Conservation (phyloP, 2,888 invertebrate species). For the Caenorhabditis uteleia region DNA sequence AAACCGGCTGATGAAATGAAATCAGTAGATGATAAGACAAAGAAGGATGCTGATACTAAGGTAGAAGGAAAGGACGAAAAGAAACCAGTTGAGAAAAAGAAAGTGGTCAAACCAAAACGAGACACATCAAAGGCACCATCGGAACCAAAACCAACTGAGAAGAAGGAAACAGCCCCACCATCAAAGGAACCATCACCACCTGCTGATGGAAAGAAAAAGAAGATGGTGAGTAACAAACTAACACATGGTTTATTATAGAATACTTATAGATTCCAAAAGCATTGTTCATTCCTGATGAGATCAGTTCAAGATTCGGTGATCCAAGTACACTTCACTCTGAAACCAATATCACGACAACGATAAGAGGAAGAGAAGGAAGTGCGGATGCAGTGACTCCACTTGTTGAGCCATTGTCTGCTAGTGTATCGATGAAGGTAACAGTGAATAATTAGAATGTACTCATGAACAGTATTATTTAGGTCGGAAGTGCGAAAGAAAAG, state of each 20-base stretch:
- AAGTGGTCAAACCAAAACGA: conserved; percentile 13
- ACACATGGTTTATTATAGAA: conserved; percentile 20
- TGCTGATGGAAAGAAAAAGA: conserved; percentile 3
- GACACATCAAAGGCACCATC: conserved; percentile 8
- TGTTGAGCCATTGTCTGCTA: conserved; percentile 45
- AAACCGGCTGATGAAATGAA: conserved; percentile 2
- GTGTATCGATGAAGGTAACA: conserved; percentile 48
- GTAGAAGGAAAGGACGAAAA: conserved; percentile 10
- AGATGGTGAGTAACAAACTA: background rate
- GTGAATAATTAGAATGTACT: background rate
- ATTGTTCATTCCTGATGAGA: conserved; percentile 66
- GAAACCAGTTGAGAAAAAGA: conserved; percentile 12
- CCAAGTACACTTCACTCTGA: conserved; percentile 56
- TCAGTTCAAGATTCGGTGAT: conserved; percentile 62
- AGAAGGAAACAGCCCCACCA: conserved; percentile 7
- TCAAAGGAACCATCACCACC: background rate
- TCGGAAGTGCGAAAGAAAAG: conserved; percentile 39
- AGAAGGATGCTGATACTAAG: conserved; percentile 18
- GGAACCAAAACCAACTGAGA: conserved; percentile 7
- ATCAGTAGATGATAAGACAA: background rate
- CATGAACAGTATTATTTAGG: conserved; percentile 15
- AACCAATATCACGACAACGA: conserved; percentile 52
- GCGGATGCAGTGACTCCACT: conserved; percentile 48
- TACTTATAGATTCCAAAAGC: conserved; percentile 60
- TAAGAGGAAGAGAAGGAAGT: conserved; percentile 53